Percentiles rank a stretch among this genome's conserved stretches.
Evolutionary conservation across 1,140 invertebrate species (phyloP).

Genomic region (Mya arenaria): DNA sequence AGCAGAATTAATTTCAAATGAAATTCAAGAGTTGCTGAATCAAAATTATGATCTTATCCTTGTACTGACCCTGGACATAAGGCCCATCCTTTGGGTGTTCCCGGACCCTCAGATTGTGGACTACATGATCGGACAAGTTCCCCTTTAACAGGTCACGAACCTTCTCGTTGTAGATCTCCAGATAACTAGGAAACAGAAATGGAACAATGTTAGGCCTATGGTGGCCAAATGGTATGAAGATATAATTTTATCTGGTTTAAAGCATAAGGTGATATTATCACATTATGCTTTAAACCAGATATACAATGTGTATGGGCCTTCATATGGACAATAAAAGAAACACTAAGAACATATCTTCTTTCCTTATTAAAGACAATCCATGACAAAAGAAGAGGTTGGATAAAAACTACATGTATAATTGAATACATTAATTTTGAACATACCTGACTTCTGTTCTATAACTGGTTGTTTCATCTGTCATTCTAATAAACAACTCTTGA

Average conservation of each 20-base stretch:
- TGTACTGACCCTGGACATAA: constrained; percentile 78
- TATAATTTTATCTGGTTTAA: no score
- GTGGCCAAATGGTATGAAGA: no score
- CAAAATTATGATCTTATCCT: no score
- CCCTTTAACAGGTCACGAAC: constrained; percentile 78
- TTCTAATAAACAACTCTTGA: constrained; percentile 79
- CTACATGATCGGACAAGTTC: constrained; percentile 54
- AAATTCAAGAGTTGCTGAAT: no score
- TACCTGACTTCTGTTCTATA: constrained; percentile 81
- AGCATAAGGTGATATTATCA: no score
- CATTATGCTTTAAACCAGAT: no score
- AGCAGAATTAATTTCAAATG: no score
- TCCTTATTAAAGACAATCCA: no score
- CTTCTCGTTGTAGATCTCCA: constrained; percentile 81
- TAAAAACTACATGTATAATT: background rate
- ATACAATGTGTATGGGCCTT: no score
- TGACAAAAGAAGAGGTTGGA: background rate
- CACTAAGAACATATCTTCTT: no score
- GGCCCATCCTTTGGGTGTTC: constrained; percentile 81
- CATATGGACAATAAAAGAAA: no score
- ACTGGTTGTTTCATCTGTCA: constrained; percentile 89
- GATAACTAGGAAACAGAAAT: constrained; percentile 73
- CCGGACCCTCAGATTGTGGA: constrained; percentile 76
- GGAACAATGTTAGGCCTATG: no score
- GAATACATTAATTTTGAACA: background rate